Evolutionary conservation across 92 coral and sea anemone species (phyloP), one percentile per base, ranked within the genome.

Genomic region (Ricordea florida): DNA sequence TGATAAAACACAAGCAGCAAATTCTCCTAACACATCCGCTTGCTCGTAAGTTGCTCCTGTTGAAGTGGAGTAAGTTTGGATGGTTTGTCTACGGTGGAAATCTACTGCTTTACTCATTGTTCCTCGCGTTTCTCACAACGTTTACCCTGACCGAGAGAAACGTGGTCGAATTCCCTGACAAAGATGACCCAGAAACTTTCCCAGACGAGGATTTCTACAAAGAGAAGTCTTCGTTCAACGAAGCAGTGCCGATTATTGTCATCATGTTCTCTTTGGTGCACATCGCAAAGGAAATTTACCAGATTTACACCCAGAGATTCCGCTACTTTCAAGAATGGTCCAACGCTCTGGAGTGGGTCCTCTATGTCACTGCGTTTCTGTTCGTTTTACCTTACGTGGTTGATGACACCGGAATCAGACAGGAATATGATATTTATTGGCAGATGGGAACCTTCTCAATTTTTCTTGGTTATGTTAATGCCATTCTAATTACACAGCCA

Each of bases 61-160:
- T 77, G 37, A 84, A 84, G 32, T 84, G 89, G 89, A 23, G 62
- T 10, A 76, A 40, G 26, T 78, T 84, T 6, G 89, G 89, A 11
- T 66, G 85, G 62, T 78, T 46, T 60, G 71, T 84, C 20, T 84
- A 56, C 25, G 80, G 76, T 16, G 56, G 50, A 14, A 84, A 44
- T 24, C 10, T 84, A 9, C 2, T 20, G 2, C 74, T 80, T 32
- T 84, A 84, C 45, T 14, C 64, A 13, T 4, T 61, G 32, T 84
- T 84, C 55, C 45, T 84, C 36, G 7, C 62, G 6, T 73, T 84
- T 27, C 31, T 77, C 32, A 84, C 89, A 0, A 73, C 52, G 15
- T 84, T 84, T 26, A 34, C 69, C 48, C 21, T 69, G 20, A 21
- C 66, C 17, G 89, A 84, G 61, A 72, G 89, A 8, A 48, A 77